Base-by-base conservation (phyloP, 2,113 vertebrate species). In the Geococcyx californianus region DNA sequence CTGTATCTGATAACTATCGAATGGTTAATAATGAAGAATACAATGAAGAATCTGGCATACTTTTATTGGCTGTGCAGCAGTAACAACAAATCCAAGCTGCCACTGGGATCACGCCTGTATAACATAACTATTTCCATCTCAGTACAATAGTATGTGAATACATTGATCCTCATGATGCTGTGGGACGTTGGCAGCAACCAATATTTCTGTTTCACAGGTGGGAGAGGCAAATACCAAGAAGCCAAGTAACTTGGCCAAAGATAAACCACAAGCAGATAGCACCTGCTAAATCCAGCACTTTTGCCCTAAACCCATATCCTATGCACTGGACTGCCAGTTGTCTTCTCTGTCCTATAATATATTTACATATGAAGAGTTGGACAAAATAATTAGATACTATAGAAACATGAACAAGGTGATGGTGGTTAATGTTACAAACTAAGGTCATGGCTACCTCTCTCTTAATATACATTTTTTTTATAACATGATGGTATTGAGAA, bases 281-380 rank as follows among this genome's bases (percentile, higher is more conserved):
- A 79, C 5, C 44, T 88, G 10, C 44, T 64, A 84, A 84, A 64
- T 18, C 16, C 64, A 73, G 13, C 10, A 16, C 9, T 73, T 18
- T 45, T 69, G 29, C n/a, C 16, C 60, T 89, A 54, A 47, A 19
- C 33, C 12, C n/a, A 33, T 12, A 34, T 2, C 4, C 7, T 21
- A 31, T 0, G 0, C 25, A 40, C 11, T 28, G 31, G 34, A 47
- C 17, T 75, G 17, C 8, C 4, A 4, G 5, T 47, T 11, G 8
- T 60, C 15, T 47, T 62, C 42, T 77, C 29, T 31, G 7, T 51
- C 42, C 31, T 52, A 6, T 12, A 68, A 23, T 18, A 11, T 18
- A 31, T 36, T 16, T 59, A 19, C 11, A 21, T 59, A 47, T 40
- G 51, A 88, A 91, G 47, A 87, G 28, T 16, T 34, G 19, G 20